Base-by-base conservation (phyloP, 92 coral and sea anemone species). In the Siderastrea siderea region DNA sequence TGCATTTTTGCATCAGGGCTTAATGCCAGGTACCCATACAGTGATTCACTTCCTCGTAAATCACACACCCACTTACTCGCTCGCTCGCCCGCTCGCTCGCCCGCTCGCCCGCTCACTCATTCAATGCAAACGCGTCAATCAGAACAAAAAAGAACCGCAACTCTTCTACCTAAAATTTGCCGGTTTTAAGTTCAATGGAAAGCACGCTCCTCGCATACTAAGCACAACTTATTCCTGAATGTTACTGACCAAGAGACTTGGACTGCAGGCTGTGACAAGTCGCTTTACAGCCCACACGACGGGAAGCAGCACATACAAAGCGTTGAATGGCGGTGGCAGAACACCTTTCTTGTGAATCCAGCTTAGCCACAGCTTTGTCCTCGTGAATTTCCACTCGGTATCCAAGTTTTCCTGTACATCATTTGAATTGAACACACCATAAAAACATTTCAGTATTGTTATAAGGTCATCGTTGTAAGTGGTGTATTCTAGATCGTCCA, bases 381-480 rank as follows among this genome's bases (percentile, higher is more conserved):
- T 76, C 47, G 78, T 75, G 62, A 75, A 86, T 47, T 86, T 86
- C 89, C 89, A 86, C 60, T 75, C 76, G 50, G 83, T 77, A 11
- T 86, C 89, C 66, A 83, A 62, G 78, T 86, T 69, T 62, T 67
- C 74, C 83, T 65, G 65, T 47, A 6, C 62, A 14, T 50, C 2
- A 66, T 19, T 19, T 50, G 1, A 80, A 80, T 46, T 13, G 4
- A 55, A 6, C 61, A 26, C 38, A 26, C 38, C 38, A 8, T 11
- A 1, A 60, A n/a, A 15, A 46, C 6, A 4, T 51, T 55, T 52
- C 11, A 12, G 43, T 67, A 19, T 38, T 66, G 4, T 9, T 0
- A 72, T 48, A 43, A 69, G 71, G 71, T 38, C 69, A 64, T 64
- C 7, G 69, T 16, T 64, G 26, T 16, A 38, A 38, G 6, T 16